Evolutionary conservation across 2,113 vertebrate genomes (phyloP).

Genomic region (Pipa parva): DNA sequence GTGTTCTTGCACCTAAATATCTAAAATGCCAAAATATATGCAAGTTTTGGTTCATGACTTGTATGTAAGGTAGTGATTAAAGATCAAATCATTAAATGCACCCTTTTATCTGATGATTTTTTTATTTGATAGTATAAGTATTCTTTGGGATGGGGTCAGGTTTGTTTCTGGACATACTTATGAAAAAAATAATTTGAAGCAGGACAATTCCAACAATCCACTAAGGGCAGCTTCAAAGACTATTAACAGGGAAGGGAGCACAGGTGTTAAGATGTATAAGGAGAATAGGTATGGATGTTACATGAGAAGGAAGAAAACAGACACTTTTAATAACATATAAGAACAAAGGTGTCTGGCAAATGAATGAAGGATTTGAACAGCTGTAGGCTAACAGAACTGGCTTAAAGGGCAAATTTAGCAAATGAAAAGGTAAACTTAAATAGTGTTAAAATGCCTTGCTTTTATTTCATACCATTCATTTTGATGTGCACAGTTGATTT

Average conservation of each 20-base stretch:
- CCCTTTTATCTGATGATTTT: no score
- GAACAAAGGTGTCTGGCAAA: conserved; percentile 7
- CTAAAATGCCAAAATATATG: no score
- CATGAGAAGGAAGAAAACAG: conserved; percentile 3
- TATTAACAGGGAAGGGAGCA: background rate
- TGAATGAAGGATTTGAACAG: conserved; percentile 5
- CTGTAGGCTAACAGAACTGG: background rate
- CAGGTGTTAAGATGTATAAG: background rate
- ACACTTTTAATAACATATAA: background rate
- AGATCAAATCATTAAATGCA: no score
- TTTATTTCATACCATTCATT: no score
- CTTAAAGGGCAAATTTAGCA: background rate
- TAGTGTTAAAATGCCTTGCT: background rate
- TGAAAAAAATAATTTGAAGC: no score
- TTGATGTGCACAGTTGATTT: background rate
- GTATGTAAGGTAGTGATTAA: no score
- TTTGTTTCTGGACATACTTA: no score
- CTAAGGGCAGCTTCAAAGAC: background rate
- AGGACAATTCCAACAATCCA: background rate
- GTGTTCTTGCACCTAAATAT: no score
- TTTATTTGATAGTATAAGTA: no score
- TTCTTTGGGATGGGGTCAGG: no score
- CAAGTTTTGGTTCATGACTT: no score
- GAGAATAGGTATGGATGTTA: background rate
- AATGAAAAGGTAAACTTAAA: background rate